A percentile compares a stretch with the other conserved stretches of the same genome.
Conservation (phyloP, 1,140 invertebrate species). For the Temnothorax curvispinosus region DNA sequence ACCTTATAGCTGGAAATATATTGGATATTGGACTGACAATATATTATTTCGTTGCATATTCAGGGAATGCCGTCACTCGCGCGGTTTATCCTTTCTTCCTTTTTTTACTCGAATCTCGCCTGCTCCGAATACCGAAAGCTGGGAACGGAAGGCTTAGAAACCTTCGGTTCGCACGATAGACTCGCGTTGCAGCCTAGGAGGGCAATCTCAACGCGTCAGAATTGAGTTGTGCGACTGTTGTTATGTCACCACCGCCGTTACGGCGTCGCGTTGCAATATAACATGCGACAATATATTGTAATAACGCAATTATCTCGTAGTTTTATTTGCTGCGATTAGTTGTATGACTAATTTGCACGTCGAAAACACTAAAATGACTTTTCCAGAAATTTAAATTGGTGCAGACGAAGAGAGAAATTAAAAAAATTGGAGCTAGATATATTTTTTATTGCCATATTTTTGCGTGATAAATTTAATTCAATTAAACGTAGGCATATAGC, state of each 20-base stretch:
- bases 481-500: background rate
- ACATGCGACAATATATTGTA: conserved; percentile 33
- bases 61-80: background rate
- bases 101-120: background rate
- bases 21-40: conserved; percentile 56
- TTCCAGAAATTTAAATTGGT: background rate
- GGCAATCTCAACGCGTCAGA: conserved; percentile 39
- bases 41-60: conserved; percentile 45
- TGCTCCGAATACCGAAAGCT: background rate
- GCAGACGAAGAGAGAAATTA: background rate
- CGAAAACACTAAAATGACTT: background rate
- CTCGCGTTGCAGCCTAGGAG: background rate
- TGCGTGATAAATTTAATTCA: background rate
- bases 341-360: background rate
- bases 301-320: background rate
- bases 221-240: conserved; percentile 26
- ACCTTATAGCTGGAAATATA: conserved; percentile 44
- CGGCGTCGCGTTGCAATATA: background rate
- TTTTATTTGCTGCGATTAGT: conserved; percentile 1
- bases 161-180: background rate
- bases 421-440: background rate
- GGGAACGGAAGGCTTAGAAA: conserved; percentile 15
- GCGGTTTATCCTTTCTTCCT: background rate
- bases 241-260: background rate
- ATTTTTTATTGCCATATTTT: conserved; percentile 7